These are phyloP conservation scores for Peribatodes rhomboidaria DNA, from an alignment of 2,888 invertebrate species.

Conservation along the genomic window DNA sequence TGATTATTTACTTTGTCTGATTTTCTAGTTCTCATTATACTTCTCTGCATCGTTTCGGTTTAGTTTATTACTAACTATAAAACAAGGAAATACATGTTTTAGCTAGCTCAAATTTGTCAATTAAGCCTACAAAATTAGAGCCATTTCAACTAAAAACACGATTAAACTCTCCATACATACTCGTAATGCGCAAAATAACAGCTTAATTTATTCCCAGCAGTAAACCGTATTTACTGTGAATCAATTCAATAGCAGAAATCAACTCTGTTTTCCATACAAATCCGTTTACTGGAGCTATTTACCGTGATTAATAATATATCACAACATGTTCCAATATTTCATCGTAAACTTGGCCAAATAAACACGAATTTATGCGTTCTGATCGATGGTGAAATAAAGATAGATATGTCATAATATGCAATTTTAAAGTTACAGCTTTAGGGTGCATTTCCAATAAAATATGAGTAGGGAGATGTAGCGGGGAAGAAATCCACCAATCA, in stretches of 20 bases:
- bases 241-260: slow-evolving; percentile 4
- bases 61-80: no score
- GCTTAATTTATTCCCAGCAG: background rate
- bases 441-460: background rate
- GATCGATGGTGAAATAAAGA: background rate
- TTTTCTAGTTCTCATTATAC: no score
- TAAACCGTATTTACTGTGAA: background rate
- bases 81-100: no score
- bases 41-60: no score
- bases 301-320: slow-evolving; percentile 14
- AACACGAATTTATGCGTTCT: slow-evolving; percentile 12
- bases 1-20: no score
- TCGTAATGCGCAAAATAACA: background rate
- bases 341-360: slow-evolving; percentile 18
- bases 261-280: slow-evolving; percentile 9
- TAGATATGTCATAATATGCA: background rate
- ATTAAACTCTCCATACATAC: no score
- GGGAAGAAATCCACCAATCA: no score
- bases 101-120: no score
- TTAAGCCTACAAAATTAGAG: no score
- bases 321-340: slow-evolving; percentile 5
- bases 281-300: slow-evolving; percentile 9
- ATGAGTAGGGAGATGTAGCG: no score
- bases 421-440: background rate
- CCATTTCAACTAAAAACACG: no score